Base-by-base conservation (phyloP, 2,113 vertebrate species). In the Garra rufa region DNA sequence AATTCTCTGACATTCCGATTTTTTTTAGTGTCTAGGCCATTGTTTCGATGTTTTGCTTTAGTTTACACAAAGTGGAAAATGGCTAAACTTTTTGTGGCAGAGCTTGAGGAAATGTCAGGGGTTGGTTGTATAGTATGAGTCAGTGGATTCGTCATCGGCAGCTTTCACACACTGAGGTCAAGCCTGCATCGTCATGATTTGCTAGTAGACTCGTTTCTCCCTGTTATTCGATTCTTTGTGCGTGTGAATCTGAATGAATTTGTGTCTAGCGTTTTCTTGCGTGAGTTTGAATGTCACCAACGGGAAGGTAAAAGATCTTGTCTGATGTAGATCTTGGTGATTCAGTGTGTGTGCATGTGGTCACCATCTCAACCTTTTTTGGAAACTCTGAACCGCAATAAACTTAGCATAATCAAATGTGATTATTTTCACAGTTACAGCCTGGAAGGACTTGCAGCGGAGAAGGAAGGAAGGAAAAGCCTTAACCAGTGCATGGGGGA, bases 371-470 rank as follows among this genome's bases (percentile, higher is more conserved):
- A 24, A 17, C 8, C 4, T 34, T 63, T 28, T 63, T 30, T 15
- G 15, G 9, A 30, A 65, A 17, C 7, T 9, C 14, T 48, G n/a
- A 75, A 28, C 19, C 48, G 0, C 38, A 38, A 8, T 57, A n/a
- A 10, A 11, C 28, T 76, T 55, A 34, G 6, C 8, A 9, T 38
- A 34, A 24, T 79, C 24, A 57, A 61, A 15, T 71, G 19, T 44
- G 52, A 6, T 14, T 77, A 3, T 46, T 21, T n/a, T n/a, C 67
- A 88, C 85, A 97, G 97, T 95, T 97, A 96, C 92, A 98, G 97
- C 89, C 91, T 98, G 8, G 97, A 98, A 91, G 96, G 96, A 80
- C 94, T 98, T 85, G 88, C 93, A 21, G 94, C 92, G 63, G 95
- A 92, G 30, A 70, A 88, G 52, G 86, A 88, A 9, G 92, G 44